Base-by-base conservation (phyloP, 2,113 vertebrate genomes). In the Neolamprologus hecqui region DNA sequence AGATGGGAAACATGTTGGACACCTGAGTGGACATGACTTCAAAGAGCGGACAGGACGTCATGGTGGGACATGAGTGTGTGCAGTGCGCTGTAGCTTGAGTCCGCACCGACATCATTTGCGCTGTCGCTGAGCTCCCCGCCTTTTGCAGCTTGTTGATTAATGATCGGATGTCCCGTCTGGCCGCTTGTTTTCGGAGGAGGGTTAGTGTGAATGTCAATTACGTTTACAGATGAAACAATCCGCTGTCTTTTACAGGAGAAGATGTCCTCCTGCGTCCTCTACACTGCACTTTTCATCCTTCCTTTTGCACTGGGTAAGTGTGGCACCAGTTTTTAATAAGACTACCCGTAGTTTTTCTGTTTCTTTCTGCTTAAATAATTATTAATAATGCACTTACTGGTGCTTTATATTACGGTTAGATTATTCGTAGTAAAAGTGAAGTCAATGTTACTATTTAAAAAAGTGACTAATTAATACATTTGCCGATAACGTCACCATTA, bases 251-350 rank as follows among this genome's bases (percentile, higher is more conserved):
- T 19, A 14, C 83, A 90, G 91, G 89, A 84, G 79, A 95, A 86
- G 63, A 96, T 96, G 95, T 89, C 83, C 54, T 9, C 31, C 54
- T 73, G 49, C 87, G 86, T 89, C 15, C 60, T 93, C 3, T 21
- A 93, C 23, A 28, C 60, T n/a, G 60, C 88, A 57, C 73, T 95
- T 8, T 81, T 84, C n/a, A 53, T 33, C 63, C 57, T 94, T 45
- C 88, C 82, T 33, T 28, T 92, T 7, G 37, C 84, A 79, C 6
- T 81, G 63, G 93, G 94, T 95, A 84, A 93, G 92, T 77, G 73
- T n/a, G 26, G 26, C 45, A 19, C 73, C 17, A 63, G 26, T 49
- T 77, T 49, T 77, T 77, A 49, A n/a, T 77, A 6, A 77, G 23
- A 51, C 73, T 77, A 12, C 4, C 42, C 4, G 15, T 77, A 9